Percentiles rank a stretch among this genome's conserved stretches.
phyloP scores from a whole-genome alignment of 2,797 vertebrate species.

The Simalia tracyae region DNA sequence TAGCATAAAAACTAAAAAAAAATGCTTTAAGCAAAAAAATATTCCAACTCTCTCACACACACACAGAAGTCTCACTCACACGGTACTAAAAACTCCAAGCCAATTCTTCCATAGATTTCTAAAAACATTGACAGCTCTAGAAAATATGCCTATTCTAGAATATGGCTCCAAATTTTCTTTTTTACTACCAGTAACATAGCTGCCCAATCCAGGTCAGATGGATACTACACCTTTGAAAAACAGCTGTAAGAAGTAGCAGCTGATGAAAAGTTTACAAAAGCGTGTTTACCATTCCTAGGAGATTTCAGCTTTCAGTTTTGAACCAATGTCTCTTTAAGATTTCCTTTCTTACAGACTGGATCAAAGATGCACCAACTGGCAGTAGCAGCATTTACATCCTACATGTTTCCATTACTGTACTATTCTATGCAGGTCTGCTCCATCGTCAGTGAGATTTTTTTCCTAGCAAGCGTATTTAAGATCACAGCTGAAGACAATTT shows the following conservation, averaged over 20 bases:
- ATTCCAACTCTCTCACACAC: background rate
- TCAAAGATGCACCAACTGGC: slow-evolving; percentile 4
- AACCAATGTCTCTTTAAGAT: background rate
- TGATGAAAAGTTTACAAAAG: background rate
- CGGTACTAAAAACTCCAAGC: background rate
- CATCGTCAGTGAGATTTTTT: background rate
- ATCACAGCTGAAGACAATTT: background rate
- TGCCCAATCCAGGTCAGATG: background rate
- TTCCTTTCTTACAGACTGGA: background rate
- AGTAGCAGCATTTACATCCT: background rate
- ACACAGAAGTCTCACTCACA: background rate
- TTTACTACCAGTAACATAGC: background rate
- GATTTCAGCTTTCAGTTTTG: background rate
- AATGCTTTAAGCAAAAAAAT: background rate
- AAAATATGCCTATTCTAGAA: background rate
- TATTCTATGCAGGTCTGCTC: background rate
- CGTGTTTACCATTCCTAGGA: background rate
- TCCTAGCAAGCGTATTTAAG: background rate
- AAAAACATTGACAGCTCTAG: background rate
- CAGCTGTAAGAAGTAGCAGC: background rate
- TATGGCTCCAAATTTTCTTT: background rate
- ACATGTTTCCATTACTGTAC: no score
- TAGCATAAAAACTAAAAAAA: background rate
- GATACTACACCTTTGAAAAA: background rate
- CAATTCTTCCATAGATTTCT: background rate